Evolutionary conservation across 2,888 invertebrate species (phyloP).

Genomic region (Notocelia uddmanniana): DNA sequence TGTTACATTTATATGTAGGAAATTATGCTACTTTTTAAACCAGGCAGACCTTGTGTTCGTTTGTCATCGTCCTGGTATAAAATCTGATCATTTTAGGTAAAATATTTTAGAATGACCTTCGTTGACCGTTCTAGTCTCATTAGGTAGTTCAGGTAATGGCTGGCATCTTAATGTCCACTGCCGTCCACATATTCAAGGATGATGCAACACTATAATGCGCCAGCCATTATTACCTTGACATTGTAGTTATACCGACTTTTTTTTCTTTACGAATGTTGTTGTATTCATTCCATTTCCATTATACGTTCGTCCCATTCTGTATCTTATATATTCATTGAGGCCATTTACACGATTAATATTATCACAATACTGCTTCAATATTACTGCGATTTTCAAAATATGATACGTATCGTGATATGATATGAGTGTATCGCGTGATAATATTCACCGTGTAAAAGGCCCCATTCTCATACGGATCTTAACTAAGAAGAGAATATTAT

Average conservation of each 20-base stretch:
- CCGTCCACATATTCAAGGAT: conserved; percentile 19
- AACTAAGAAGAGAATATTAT: no score
- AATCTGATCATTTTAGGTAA: background rate
- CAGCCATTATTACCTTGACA: conserved; percentile 25
- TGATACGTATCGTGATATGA: no score
- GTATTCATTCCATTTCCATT: background rate
- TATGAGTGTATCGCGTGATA: no score
- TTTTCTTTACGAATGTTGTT: background rate
- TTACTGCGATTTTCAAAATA: no score
- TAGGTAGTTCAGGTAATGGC: conserved; percentile 20
- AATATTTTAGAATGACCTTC: conserved; percentile 1
- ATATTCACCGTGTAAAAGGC: no score
- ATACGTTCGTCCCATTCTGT: background rate
- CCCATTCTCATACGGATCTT: no score
- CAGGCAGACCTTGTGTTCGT: background rate
- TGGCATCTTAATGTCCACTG: conserved; percentile 14
- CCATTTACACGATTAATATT: no score
- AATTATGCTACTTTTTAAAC: no score
- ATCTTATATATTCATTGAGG: no score
- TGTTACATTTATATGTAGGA: no score
- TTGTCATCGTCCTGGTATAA: background rate
- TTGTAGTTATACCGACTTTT: background rate
- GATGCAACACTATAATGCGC: conserved; percentile 26
- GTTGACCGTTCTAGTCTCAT: background rate
- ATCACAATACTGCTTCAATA: no score